Percentiles rank a stretch among this genome's conserved stretches.
Conservation (phyloP, 2,113 vertebrate species). For the Narcine bancroftii region DNA sequence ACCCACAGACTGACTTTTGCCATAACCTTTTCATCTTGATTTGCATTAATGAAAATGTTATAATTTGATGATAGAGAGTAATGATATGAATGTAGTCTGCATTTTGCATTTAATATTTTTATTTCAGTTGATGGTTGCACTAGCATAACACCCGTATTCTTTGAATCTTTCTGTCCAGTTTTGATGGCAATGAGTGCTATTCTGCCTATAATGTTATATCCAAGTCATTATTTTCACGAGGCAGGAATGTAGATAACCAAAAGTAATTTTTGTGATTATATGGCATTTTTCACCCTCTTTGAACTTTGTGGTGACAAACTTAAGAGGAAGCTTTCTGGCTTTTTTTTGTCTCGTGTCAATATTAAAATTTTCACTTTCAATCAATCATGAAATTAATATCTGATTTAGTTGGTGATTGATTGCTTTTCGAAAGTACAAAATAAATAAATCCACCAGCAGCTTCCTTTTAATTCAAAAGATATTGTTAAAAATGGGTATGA, state of each 20-base stretch:
- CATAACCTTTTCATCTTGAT: not conserved
- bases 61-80: not conserved
- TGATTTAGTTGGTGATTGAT: not conserved
- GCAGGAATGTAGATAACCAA: not conserved
- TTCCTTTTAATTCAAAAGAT: not conserved
- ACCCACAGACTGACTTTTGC: not conserved
- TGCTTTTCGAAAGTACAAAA: not conserved
- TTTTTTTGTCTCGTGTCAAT: not conserved
- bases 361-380: not conserved
- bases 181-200: not conserved
- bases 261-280: not conserved
- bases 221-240: not conserved
- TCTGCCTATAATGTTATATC: not conserved
- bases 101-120: constrained; percentile 10
- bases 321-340: not conserved
- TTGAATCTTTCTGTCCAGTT: not conserved
- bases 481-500: not conserved
- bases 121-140: not conserved
- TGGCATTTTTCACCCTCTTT: not conserved
- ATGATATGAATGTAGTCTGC: constrained; percentile 10
- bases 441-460: not conserved
- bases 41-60: not conserved
- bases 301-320: not conserved
- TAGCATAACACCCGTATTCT: not conserved
- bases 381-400: not conserved